Percentiles rank a stretch among this genome's conserved stretches.
Evolutionary conservation across 2,797 vertebrate genomes (phyloP).

Genomic region (Echeneis naucrates): DNA sequence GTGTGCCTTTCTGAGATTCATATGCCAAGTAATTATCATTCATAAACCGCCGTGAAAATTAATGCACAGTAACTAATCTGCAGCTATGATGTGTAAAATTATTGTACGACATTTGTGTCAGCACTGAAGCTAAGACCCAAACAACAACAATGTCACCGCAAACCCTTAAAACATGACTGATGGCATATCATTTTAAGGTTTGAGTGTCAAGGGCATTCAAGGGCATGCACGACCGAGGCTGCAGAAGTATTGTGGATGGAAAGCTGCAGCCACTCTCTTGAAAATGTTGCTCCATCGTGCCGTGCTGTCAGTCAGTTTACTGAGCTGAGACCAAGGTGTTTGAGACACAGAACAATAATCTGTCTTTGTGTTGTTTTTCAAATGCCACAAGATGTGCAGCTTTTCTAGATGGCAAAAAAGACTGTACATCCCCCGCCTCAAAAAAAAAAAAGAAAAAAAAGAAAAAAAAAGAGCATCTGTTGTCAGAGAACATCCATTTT

Average conservation of each 20-base stretch:
- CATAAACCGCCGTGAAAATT: conserved; percentile 73
- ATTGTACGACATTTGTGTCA: conserved; percentile 66
- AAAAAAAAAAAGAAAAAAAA: too few species aligned
- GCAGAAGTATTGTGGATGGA: conserved; percentile 26
- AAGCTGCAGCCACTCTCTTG: conserved; percentile 24
- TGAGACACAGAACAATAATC: conserved; percentile 36
- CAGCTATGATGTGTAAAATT: conserved; percentile 66
- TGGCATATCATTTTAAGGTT: conserved; percentile 41
- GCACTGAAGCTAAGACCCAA: conserved; percentile 53
- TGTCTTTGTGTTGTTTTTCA: conserved; percentile 40
- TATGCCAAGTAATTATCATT: conserved; percentile 72
- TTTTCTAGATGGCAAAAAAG: conserved; percentile 37
- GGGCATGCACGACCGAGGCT: conserved; percentile 35
- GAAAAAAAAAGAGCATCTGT: conserved; percentile 42
- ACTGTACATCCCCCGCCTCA: background rate
- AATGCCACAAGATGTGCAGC: conserved; percentile 42
- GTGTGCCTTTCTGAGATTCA: conserved; percentile 72
- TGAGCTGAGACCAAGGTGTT: conserved; percentile 45
- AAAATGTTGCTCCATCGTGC: conserved; percentile 46
- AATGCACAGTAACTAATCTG: conserved; percentile 75
- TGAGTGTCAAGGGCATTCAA: conserved; percentile 52
- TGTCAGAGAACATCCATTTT: conserved; percentile 40
- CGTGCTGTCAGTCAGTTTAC: conserved; percentile 42
- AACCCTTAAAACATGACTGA: conserved; percentile 52
- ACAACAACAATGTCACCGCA: conserved; percentile 58